Percentiles rank a stretch among this genome's conserved stretches.
phyloP scores from a whole-genome alignment of 2,888 invertebrate species.

The Eristalinus sepulchralis region DNA sequence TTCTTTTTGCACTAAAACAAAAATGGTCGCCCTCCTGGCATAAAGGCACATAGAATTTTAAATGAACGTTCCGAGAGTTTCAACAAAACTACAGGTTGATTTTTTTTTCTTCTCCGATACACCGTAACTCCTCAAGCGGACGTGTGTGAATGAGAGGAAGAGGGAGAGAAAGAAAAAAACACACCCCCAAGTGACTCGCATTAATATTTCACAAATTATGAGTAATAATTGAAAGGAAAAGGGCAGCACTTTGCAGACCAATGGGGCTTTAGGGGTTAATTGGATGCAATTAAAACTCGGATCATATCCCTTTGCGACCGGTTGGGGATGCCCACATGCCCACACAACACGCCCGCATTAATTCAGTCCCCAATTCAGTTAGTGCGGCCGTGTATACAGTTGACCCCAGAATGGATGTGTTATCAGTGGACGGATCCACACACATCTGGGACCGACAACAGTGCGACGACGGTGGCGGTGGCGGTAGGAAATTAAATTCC shows the following conservation, averaged over 20 bases:
- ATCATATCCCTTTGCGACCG: slow-evolving; percentile 38
- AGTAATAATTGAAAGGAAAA: not conserved
- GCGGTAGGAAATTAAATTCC: slow-evolving; percentile 11
- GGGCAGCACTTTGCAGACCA: not conserved
- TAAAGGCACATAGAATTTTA: not conserved
- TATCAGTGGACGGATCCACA: not conserved
- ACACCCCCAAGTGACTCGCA: not conserved
- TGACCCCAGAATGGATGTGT: slow-evolving; percentile 20
- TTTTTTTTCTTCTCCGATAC: too few relatives aligned
- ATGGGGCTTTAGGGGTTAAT: slow-evolving; percentile 19
- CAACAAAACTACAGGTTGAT: not conserved
- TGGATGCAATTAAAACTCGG: slow-evolving; percentile 57
- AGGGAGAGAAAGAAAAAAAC: too few relatives aligned
- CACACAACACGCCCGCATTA: not conserved
- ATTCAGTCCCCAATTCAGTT: not conserved
- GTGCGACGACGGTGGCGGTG: too few relatives aligned
- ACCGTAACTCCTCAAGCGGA: not conserved
- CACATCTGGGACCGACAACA: slow-evolving; percentile 30
- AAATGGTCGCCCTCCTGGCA: not conserved
- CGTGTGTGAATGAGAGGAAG: too few relatives aligned
- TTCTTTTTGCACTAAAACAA: not conserved
- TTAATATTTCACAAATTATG: slow-evolving; percentile 34
- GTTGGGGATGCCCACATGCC: not conserved
- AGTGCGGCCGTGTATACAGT: too few relatives aligned
- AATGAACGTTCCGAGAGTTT: not conserved